Conservation (phyloP, 2,797 vertebrate species). For the Coranthus polyacanthus region DNA sequence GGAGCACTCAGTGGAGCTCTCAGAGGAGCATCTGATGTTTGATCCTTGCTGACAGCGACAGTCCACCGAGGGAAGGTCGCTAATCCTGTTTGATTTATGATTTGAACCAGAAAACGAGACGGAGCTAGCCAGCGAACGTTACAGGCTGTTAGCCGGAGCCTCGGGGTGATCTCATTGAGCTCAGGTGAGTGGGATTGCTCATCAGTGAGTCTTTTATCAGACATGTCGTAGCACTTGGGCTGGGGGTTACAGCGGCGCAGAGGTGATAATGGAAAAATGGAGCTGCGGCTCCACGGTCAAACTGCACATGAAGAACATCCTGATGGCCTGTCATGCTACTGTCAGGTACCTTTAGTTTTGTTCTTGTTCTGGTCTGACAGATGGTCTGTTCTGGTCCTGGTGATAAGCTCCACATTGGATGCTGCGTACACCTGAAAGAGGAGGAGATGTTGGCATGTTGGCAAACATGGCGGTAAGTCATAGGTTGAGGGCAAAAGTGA, state of each 20-base stretch:
- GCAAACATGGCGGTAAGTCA: too few species aligned
- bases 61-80: slow-evolving; percentile 41
- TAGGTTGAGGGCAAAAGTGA: too few species aligned
- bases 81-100: slow-evolving; percentile 70
- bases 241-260: not conserved
- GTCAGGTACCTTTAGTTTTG: slow-evolving; percentile 91
- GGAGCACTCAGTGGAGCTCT: slow-evolving; percentile 35
- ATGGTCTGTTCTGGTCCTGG: slow-evolving; percentile 95
- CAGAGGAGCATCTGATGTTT: slow-evolving; percentile 41
- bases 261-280: slow-evolving; percentile 18
- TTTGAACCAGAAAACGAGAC: slow-evolving; percentile 61
- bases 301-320: not conserved
- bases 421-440: slow-evolving; percentile 92
- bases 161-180: slow-evolving; percentile 33
- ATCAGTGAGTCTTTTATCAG: slow-evolving; percentile 32
- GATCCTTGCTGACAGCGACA: slow-evolving; percentile 58
- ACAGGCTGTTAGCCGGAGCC: slow-evolving; percentile 24
- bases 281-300: not conserved
- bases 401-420: slow-evolving; percentile 97
- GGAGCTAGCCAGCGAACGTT: slow-evolving; percentile 18
- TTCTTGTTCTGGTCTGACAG: slow-evolving; percentile 96
- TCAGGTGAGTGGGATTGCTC: slow-evolving; percentile 52
- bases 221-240: slow-evolving; percentile 12
- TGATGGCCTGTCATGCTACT: not conserved
- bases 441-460: not conserved